A percentile compares a stretch with the other conserved stretches of the same genome.
Conservation (phyloP, 2,113 vertebrate genomes). For the Platysteira castanea region DNA sequence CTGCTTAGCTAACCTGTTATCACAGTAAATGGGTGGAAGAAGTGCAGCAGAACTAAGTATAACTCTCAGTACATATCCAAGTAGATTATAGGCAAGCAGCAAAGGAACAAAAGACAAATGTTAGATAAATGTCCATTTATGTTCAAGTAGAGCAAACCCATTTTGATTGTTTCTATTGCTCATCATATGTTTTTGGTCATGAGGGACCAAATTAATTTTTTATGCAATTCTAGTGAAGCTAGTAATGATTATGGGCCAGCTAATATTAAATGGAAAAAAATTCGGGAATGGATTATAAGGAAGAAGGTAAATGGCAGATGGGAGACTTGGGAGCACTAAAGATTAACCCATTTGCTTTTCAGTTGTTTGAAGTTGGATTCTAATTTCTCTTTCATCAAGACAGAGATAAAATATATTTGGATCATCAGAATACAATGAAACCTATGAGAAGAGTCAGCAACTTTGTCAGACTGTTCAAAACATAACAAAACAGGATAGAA, state of each 20-base stretch:
- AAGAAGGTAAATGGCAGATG: neutral
- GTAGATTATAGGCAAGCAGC: neutral
- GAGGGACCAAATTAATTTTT: neutral
- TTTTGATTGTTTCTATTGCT: neutral
- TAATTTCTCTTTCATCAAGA: neutral
- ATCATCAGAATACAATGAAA: neutral
- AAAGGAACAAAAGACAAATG: neutral
- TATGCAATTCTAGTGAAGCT: neutral
- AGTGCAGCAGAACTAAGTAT: neutral
- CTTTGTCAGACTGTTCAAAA: neutral
- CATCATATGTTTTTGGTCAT: neutral
- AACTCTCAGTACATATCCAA: neutral
- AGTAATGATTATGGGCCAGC: neutral
- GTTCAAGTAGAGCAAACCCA: neutral
- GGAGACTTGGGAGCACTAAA: neutral
- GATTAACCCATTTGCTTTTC: neutral
- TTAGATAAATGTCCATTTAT: neutral
- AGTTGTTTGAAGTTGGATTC: neutral
- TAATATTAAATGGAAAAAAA: neutral
- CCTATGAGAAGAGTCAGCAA: neutral
- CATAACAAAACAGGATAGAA: neutral
- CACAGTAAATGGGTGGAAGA: neutral
- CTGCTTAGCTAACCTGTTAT: neutral
- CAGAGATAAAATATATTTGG: neutral
- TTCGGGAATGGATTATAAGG: neutral